Percentiles rank a stretch among this genome's conserved stretches.
Evolutionary conservation across 2,113 vertebrate genomes (phyloP).

Genomic region (Cavia aperea): DNA sequence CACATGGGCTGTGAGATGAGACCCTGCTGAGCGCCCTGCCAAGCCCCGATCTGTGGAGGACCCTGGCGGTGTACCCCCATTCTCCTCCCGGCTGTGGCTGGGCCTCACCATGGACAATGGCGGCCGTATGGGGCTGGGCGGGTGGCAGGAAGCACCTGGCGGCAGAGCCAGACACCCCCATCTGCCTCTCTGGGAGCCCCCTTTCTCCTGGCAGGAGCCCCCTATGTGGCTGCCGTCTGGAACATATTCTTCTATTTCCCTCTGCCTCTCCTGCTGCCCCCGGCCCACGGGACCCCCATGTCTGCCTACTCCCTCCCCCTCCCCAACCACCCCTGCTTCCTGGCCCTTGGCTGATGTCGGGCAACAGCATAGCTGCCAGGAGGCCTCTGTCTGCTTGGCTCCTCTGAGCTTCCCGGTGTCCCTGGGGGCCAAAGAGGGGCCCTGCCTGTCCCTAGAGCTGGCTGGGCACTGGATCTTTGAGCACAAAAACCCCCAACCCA

Average conservation of each 20-base stretch:
- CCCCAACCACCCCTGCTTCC: neutral
- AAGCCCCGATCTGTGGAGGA: neutral
- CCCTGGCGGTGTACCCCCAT: too few relatives aligned
- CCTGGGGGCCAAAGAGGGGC: neutral
- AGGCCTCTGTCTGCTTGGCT: fast-evolving
- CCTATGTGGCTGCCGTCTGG: neutral
- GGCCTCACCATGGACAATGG: neutral
- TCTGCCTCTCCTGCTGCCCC: fast-evolving
- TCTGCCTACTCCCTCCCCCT: neutral
- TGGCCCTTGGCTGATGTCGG: neutral
- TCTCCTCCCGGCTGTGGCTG: neutral
- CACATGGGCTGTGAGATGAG: neutral
- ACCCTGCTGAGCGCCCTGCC: neutral
- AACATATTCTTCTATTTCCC: neutral
- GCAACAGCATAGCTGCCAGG: neutral
- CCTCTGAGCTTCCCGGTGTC: neutral
- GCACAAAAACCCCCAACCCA: fast-evolving
- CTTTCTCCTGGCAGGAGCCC: neutral
- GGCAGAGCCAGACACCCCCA: constrained; percentile 3
- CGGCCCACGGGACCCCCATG: neutral
- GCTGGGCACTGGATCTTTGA: fast-evolving
- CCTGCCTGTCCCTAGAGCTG: fast-evolving
- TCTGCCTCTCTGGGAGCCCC: neutral
- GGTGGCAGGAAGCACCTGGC: constrained; percentile 47
- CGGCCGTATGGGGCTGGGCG: neutral